phyloP scores from a whole-genome alignment of 2,113 vertebrate genomes.

The Lasiurus cinereus region DNA sequence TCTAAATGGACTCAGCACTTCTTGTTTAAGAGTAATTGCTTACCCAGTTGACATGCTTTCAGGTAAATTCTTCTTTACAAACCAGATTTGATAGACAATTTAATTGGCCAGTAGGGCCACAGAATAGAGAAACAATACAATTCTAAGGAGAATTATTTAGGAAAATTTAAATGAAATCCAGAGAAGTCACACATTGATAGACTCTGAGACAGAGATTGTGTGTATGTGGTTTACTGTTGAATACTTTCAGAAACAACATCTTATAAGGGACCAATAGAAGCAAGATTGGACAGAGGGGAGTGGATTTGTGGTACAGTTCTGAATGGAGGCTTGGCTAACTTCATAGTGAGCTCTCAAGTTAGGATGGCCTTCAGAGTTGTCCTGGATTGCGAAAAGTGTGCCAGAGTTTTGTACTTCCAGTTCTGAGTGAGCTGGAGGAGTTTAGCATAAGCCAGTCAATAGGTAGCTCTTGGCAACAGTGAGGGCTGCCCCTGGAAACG shows the following conservation, averaged over 20 bases:
- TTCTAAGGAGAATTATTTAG: slow-evolving; percentile 16
- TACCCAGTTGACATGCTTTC: not conserved
- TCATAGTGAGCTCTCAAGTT: not conserved
- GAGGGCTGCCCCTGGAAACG: not conserved
- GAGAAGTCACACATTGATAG: not conserved
- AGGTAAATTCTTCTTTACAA: slow-evolving; percentile 34
- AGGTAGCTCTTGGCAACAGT: not conserved
- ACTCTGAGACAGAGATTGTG: not conserved
- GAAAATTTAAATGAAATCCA: slow-evolving; percentile 23
- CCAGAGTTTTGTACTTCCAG: not conserved
- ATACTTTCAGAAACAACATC: not conserved
- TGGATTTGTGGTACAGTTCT: not conserved
- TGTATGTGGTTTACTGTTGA: not conserved
- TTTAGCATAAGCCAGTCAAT: not conserved
- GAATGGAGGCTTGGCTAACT: too few relatives aligned
- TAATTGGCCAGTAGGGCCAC: not conserved
- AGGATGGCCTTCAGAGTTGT: not conserved
- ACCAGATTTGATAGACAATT: slow-evolving; percentile 50
- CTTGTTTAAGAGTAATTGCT: slow-evolving; percentile 13
- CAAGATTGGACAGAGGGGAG: too few relatives aligned
- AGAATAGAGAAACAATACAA: slow-evolving; percentile 40
- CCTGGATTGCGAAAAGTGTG: not conserved
- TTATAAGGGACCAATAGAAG: not conserved
- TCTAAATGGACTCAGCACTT: slow-evolving; percentile 2
- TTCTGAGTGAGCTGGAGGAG: not conserved